Percentiles rank a stretch among this genome's conserved stretches.
Evolutionary conservation across 2,888 invertebrate genomes (phyloP).

Genomic region (Maniola hyperantus): DNA sequence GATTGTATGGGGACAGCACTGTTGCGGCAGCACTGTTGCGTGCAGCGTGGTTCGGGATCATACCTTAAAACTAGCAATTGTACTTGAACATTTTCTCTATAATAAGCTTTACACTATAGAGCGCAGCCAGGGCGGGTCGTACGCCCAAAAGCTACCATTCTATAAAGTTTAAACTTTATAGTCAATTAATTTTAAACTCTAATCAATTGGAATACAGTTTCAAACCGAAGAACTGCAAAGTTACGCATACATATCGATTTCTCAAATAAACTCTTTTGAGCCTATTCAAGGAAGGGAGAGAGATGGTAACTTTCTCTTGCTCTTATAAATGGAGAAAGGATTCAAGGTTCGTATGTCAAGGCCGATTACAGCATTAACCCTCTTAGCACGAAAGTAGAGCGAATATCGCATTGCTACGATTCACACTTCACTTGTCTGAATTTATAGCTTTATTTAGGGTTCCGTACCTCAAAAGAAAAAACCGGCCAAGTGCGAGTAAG

Average conservation of each 20-base stretch:
- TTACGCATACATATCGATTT: slow-evolving; percentile 20
- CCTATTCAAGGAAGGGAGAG: slow-evolving; percentile 4
- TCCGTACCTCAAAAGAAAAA: too few species aligned
- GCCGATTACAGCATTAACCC: not conserved
- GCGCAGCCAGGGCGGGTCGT: too few species aligned
- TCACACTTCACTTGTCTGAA: too few species aligned
- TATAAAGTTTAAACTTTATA: not conserved
- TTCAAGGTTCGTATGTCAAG: slow-evolving; percentile 14
- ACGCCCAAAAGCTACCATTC: not conserved
- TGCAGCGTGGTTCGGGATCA: too few species aligned
- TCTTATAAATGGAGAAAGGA: not conserved
- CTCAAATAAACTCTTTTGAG: not conserved
- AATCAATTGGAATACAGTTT: not conserved
- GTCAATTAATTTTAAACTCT: not conserved
- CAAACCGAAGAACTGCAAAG: not conserved
- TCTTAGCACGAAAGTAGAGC: not conserved
- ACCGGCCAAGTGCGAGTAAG: too few species aligned
- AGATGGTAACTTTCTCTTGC: not conserved
- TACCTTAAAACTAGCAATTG: too few species aligned
- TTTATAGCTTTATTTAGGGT: too few species aligned
- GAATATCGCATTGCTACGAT: too few species aligned
- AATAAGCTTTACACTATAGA: too few species aligned
- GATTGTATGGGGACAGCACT: too few species aligned
- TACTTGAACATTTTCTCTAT: too few species aligned
- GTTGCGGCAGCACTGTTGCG: too few species aligned